Evolutionary conservation across 2,113 vertebrate genomes (phyloP), one percentile per base, ranked within the genome.

Genomic region (Pantherophis guttatus): DNA sequence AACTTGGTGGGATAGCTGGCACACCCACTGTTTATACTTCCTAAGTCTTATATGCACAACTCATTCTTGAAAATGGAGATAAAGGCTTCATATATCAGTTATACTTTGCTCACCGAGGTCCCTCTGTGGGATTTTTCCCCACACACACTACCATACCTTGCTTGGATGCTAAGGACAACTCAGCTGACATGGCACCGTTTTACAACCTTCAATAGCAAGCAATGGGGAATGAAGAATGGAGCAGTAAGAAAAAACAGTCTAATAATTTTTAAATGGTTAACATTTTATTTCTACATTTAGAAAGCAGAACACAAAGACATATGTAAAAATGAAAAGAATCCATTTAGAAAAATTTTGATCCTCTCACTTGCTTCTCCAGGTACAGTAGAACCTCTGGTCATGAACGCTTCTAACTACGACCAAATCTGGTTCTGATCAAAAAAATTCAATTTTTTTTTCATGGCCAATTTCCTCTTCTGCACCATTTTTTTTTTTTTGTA

Each of bases 121-220:
- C 94, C 96, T 96, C 93, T 92, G 95, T 89, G 94, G 96, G 95
- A 94, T 94, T 95, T 95, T 94, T 92, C 93, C 93, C 23, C 91
- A 93, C 91, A 88, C 91, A 88, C 70, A 59, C 94, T 96, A 96
- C 94, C 96, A 94, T 55, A 85, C 24, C 90, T 93, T 96, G 93
- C 96, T 97, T 96, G 94, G 95, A 97, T 97, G 97, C 97, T 92
- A 88, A 0, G 95, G 97, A 97, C 97, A 97, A 97, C 94, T 89
- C 3, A 81, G 95, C 94, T 52, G 97, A 96, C 96, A 97, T 88
- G 93, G 96, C 95, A 96, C 95, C 93, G 93, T 94, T 95, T 88
- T 29, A 93, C 94, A 96, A 94, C 95, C 94, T 97, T 96, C 95
- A 97, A 97, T 95, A 94, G 90, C 93, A 94, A 97, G 92, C 94